Base-by-base conservation (phyloP, 2,113 vertebrate species). In the Condylura cristata region DNA sequence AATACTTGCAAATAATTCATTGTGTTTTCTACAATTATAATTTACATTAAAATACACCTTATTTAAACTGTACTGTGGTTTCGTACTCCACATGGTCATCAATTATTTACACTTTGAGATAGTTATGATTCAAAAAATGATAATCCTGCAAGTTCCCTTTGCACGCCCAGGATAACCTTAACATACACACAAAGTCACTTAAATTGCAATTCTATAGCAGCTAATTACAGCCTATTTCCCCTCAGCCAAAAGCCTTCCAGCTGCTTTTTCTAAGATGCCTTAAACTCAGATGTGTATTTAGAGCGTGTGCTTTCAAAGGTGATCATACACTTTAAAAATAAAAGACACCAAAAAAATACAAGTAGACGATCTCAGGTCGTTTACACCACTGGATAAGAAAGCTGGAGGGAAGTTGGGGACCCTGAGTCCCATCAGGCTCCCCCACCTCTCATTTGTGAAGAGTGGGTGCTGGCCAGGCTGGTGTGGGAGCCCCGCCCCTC, bases 321-420 rank as follows among this genome's bases (percentile, higher is more conserved):
- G 34, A 51, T 53, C 30, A 20, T 32, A 30, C 44, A 71, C 86
- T 86, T 93, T 68, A 76, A 89, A 94, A 85, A 84, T 9, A 65
- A 84, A 83, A 81, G 17, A 53, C 8, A 16, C 28, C 1, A 56
- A 37, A 60, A 82, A 17, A 41, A 86, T 70, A 53, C 24, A 48
- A 24, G 66, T 14, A 37, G 32, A 58, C 39, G 34, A 79, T n/a
- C 30, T 24, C 22, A 30, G 13, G 5, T 83, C 16, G 2, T n/a
- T 81, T 83, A 34, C 11, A 75, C 6, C 65, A 4, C 8, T n/a
- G 65, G 30, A 26, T 32, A 26, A 24, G 5, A 37, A 14, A 88
- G 11, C 39, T 4, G 5, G 20, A 20, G 63, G 83, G 46, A 81
- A 30, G 2, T 11, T 6, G 5, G 34, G 85, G 82, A 3, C 32